A percentile compares a stretch with the other conserved stretches of the same genome.
Conservation (phyloP, 2,888 invertebrate species). For the Colletes collaris region DNA sequence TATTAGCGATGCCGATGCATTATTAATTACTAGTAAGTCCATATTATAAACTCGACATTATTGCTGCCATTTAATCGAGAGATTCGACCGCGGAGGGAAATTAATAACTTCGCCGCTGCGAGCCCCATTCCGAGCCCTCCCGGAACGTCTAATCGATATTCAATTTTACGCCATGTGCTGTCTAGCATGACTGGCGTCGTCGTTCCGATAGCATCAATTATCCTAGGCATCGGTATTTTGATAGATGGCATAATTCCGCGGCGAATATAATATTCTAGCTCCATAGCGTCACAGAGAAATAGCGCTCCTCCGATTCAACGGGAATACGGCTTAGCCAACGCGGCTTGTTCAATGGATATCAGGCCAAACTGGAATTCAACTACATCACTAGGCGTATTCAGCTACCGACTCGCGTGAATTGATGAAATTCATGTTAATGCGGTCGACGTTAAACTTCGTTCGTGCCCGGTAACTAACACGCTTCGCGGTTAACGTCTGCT, state of each 20-base stretch:
- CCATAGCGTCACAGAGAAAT: slow-evolving; percentile 60
- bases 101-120: slow-evolving; percentile 67
- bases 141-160: slow-evolving; percentile 72
- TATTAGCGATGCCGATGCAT: slow-evolving; percentile 34
- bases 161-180: slow-evolving; percentile 74
- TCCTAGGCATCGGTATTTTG: slow-evolving; percentile 73
- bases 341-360: slow-evolving; percentile 50
- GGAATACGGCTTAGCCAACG: slow-evolving; percentile 35
- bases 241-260: slow-evolving; percentile 72
- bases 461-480: slow-evolving; percentile 2
- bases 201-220: slow-evolving; percentile 72
- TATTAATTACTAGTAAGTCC: slow-evolving; percentile 51
- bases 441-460: slow-evolving; percentile 12
- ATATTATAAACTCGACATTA: slow-evolving; percentile 51
- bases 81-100: slow-evolving; percentile 62
- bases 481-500: slow-evolving; percentile 15
- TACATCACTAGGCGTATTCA: slow-evolving; percentile 27
- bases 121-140: slow-evolving; percentile 58
- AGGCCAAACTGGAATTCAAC: slow-evolving; percentile 35
- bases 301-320: slow-evolving; percentile 55
- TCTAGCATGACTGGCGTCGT: slow-evolving; percentile 72
- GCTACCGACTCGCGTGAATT: slow-evolving; percentile 18
- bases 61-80: slow-evolving; percentile 66
- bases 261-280: slow-evolving; percentile 68
- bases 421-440: slow-evolving; percentile 53